phyloP scores from a whole-genome alignment of 1,140 invertebrate genomes.

The Chironomus striatipennis region DNA sequence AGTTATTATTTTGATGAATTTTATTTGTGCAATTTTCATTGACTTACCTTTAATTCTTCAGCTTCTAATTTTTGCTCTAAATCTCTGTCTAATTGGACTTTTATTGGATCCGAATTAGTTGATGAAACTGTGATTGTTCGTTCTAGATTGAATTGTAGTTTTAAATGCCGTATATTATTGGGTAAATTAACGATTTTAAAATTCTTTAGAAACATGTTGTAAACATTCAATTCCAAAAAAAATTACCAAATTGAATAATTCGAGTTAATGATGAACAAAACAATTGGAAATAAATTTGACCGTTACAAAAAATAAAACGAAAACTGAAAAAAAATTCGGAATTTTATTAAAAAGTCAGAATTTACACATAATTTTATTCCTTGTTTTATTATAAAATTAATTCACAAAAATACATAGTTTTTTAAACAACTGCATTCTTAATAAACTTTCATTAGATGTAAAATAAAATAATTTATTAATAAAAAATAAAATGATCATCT shows the following conservation, averaged over 20 bases:
- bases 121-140: background rate
- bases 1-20: background rate
- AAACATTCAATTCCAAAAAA: no score
- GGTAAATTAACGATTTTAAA: no score
- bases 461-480: no score
- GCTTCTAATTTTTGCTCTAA: background rate
- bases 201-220: no score
- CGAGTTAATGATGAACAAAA: no score
- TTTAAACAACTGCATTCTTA: background rate
- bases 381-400: slow-evolving; percentile 4
- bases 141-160: no score
- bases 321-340: background rate
- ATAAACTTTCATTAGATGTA: background rate
- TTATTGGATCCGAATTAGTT: background rate
- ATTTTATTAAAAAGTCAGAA: background rate
- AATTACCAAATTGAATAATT: no score
- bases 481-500: no score
- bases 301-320: no score
- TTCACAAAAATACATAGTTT: slow-evolving; percentile 6
- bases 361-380: background rate
- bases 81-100: background rate
- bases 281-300: no score
- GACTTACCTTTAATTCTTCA: background rate
- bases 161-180: no score
- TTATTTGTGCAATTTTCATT: background rate